Conservation (phyloP, 2,113 vertebrate genomes). For the Dasyprocta punctata region DNA sequence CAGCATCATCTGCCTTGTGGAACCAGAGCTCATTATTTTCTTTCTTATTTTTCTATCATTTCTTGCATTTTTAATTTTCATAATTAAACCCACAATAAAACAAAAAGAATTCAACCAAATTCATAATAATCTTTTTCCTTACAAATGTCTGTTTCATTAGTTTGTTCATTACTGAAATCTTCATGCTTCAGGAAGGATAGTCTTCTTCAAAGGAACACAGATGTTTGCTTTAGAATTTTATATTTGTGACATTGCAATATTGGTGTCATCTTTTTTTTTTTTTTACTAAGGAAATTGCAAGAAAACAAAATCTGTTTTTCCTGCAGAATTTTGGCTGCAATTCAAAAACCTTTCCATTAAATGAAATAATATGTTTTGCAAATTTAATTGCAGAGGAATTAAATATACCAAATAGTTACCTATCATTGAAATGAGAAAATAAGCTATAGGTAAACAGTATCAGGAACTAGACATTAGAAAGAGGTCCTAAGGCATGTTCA, state of each 20-base stretch:
- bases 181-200: constrained; percentile 51
- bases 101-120: not conserved
- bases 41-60: constrained; percentile 31
- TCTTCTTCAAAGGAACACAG: constrained; percentile 62
- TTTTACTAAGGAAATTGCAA: constrained; percentile 83
- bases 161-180: not conserved
- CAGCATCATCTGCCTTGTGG: not conserved
- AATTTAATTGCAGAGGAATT: constrained; percentile 76
- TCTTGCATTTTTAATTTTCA: not conserved
- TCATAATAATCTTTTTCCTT: constrained; percentile 33
- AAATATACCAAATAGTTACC: constrained; percentile 68
- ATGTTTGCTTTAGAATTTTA: constrained; percentile 60
- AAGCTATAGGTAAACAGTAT: not conserved
- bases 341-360: constrained; percentile 83
- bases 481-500: not conserved
- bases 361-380: constrained; percentile 81
- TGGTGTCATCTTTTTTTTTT: constrained; percentile 45
- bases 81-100: constrained; percentile 14
- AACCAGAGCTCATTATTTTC: not conserved
- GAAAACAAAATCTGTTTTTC: constrained; percentile 86
- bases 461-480: not conserved
- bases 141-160: constrained; percentile 43
- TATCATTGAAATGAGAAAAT: constrained; percentile 31
- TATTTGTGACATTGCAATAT: constrained; percentile 79
- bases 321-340: constrained; percentile 80